Evolutionary conservation across 2,113 vertebrate genomes (phyloP).

Genomic region (Elaphurus davidianus): DNA sequence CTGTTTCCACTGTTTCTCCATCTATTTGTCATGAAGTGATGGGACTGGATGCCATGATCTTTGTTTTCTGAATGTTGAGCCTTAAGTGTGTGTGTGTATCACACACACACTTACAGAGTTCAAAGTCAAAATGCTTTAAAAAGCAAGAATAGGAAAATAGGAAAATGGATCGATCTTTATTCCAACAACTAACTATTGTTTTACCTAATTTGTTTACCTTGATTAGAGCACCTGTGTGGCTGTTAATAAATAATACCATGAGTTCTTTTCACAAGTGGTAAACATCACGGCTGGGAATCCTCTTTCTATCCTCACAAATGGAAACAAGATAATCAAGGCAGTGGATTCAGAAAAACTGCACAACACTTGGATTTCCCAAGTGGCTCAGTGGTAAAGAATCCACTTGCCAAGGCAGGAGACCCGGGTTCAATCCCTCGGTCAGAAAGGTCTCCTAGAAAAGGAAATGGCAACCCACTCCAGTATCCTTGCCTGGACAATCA

Average conservation of each 20-base stretch:
- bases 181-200: background rate
- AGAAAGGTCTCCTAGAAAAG: too few relatives aligned
- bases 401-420: too few relatives aligned
- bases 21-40: too few relatives aligned
- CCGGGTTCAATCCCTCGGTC: too few relatives aligned
- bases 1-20: too few relatives aligned
- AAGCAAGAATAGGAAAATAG: background rate
- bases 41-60: too few relatives aligned
- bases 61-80: too few relatives aligned
- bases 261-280: conserved; percentile 4
- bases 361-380: background rate
- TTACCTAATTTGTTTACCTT: conserved; percentile 23
- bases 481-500: too few relatives aligned
- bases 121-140: background rate
- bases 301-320: background rate
- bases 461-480: too few relatives aligned
- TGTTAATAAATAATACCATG: background rate
- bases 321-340: background rate
- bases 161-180: background rate
- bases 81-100: too few relatives aligned
- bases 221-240: background rate
- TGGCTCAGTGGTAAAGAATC: too few relatives aligned
- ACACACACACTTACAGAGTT: background rate
- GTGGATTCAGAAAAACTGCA: background rate
- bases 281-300: background rate